Evolutionary conservation across 2,888 invertebrate species (phyloP).

Genomic region (Ptilodon capucinus): DNA sequence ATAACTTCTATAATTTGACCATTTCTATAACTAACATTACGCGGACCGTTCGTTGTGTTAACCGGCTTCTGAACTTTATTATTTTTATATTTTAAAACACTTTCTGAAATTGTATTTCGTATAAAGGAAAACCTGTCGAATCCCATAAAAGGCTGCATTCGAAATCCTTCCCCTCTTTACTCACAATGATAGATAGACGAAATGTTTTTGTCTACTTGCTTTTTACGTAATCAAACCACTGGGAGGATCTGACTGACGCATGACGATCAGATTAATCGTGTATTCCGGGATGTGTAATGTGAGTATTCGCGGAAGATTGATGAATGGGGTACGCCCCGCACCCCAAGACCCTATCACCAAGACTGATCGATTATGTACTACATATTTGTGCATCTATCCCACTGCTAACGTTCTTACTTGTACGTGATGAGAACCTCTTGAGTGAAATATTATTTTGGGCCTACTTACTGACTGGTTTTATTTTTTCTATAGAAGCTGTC

Average conservation of each 20-base stretch:
- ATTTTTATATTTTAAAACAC: not conserved
- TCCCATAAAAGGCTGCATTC: not conserved
- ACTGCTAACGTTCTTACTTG: not conserved
- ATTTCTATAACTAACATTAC: not conserved
- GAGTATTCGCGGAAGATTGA: constrained; percentile 35
- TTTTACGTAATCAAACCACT: constrained; percentile 17
- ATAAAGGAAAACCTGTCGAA: not conserved
- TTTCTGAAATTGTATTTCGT: not conserved
- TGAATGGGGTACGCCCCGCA: constrained; percentile 27
- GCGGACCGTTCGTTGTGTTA: not conserved
- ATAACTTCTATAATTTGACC: not conserved
- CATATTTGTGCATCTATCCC: constrained; percentile 5
- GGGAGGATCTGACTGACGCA: constrained; percentile 24
- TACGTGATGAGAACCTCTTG: not conserved
- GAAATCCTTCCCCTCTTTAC: not conserved
- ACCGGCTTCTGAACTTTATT: not conserved
- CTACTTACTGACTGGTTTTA: too few relatives aligned
- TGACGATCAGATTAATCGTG: constrained; percentile 38
- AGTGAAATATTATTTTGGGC: not conserved
- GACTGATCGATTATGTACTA: constrained; percentile 32
- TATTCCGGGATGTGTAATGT: constrained; percentile 31
- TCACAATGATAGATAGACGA: not conserved
- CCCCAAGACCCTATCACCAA: constrained; percentile 19
- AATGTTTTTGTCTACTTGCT: constrained; percentile 1
- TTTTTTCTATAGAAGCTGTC: too few relatives aligned